Conservation (phyloP, 2,113 vertebrate genomes). For the Dasypus novemcinctus region DNA sequence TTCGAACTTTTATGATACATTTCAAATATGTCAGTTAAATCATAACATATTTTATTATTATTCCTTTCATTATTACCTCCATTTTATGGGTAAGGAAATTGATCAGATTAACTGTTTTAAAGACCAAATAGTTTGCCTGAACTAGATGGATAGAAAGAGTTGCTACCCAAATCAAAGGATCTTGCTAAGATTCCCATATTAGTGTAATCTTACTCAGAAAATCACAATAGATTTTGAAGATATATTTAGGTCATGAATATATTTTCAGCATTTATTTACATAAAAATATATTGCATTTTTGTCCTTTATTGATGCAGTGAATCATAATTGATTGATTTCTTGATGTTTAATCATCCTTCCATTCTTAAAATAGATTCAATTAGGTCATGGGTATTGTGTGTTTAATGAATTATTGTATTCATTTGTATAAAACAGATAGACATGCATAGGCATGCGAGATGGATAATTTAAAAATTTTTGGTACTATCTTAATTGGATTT, state of each 20-base stretch:
- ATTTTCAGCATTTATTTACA: not conserved
- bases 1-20: not conserved
- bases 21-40: not conserved
- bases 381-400: not conserved
- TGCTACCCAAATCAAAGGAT: not conserved
- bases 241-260: not conserved
- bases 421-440: not conserved
- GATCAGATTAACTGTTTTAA: not conserved
- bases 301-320: not conserved
- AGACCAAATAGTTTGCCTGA: not conserved
- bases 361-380: not conserved
- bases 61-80: not conserved
- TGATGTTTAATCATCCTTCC: not conserved
- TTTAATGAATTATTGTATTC: not conserved
- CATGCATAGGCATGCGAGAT: not conserved
- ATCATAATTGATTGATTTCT: not conserved
- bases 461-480: not conserved
- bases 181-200: not conserved
- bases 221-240: not conserved
- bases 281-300: not conserved
- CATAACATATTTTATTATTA: not conserved
- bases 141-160: not conserved
- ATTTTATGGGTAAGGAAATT: not conserved
- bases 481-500: not conserved
- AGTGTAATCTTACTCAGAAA: not conserved